These are phyloP conservation scores for Stictonetta naevosa DNA, from an alignment of 2,113 vertebrate species.

Conservation along the genomic window DNA sequence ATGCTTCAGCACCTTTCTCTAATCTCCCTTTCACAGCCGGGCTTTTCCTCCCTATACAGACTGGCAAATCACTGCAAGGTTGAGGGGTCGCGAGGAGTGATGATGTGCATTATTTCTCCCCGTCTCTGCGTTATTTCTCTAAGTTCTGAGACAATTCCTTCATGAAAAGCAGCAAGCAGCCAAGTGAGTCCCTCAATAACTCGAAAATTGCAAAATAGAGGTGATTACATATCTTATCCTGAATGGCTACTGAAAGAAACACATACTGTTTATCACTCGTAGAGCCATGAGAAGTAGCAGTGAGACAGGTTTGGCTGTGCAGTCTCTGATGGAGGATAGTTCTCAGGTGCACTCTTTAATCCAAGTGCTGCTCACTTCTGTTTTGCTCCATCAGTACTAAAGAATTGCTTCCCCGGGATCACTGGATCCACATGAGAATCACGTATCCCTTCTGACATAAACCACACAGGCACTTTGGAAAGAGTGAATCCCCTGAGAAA, in stretches of 20 bases:
- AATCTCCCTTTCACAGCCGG: not conserved
- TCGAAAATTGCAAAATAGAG: not conserved
- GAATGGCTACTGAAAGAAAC: not conserved
- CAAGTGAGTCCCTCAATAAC: not conserved
- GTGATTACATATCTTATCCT: not conserved
- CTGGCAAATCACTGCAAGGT: not conserved
- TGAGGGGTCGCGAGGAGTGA: not conserved
- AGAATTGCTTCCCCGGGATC: not conserved
- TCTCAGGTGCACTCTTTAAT: not conserved
- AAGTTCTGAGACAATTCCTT: not conserved
- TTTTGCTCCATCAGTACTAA: not conserved
- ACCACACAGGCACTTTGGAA: constrained; percentile 2
- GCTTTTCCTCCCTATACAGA: not conserved
- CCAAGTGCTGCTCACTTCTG: not conserved
- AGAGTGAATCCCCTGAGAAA: constrained; percentile 30
- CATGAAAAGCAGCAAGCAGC: not conserved
- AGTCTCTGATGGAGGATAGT: not conserved
- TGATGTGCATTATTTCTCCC: not conserved
- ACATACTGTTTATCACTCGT: not conserved
- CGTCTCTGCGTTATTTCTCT: not conserved
- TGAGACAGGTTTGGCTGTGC: not conserved
- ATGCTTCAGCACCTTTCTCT: not conserved
- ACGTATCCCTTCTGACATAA: not conserved
- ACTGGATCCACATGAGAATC: not conserved
- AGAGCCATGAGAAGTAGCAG: not conserved